phyloP scores from a whole-genome alignment of 2,797 vertebrate species.

The Sparus aurata region DNA sequence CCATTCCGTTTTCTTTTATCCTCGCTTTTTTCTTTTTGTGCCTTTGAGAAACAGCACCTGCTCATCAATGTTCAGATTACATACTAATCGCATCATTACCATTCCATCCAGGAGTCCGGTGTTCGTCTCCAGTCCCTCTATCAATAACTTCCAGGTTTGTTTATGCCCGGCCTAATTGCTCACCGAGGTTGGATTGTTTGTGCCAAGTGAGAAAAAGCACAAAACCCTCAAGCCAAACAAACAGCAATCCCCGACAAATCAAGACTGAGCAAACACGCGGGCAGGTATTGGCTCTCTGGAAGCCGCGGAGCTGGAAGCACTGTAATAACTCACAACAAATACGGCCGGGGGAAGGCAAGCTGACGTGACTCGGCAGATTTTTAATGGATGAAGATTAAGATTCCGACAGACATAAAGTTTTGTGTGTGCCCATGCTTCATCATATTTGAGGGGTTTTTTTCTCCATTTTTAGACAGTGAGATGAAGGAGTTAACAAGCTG shows the following conservation, averaged over 20 bases:
- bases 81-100: slow-evolving; percentile 62
- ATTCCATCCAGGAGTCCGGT: slow-evolving; percentile 52
- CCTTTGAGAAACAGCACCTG: slow-evolving; percentile 28
- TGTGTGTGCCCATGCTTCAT: slow-evolving; percentile 1
- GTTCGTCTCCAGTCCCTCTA: slow-evolving; percentile 31
- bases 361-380: slow-evolving; percentile 65
- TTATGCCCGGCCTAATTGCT: slow-evolving; percentile 67
- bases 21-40: neutral
- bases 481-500: neutral
- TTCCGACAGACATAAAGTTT: slow-evolving; percentile 28
- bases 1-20: neutral
- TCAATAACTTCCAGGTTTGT: slow-evolving; percentile 71
- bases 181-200: slow-evolving; percentile 56
- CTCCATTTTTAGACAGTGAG: neutral
- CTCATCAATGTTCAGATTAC: slow-evolving; percentile 50
- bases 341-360: slow-evolving; percentile 20
- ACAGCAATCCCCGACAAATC: slow-evolving; percentile 59
- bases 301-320: slow-evolving; percentile 48
- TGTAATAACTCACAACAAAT: slow-evolving; percentile 59
- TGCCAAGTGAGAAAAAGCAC: slow-evolving; percentile 64
- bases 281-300: slow-evolving; percentile 57
- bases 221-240: slow-evolving; percentile 60
- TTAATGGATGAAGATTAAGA: slow-evolving; percentile 58
- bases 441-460: neutral
- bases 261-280: slow-evolving; percentile 57